Base-by-base conservation (phyloP, 2,888 invertebrate genomes). In the Tyria jacobaeae region DNA sequence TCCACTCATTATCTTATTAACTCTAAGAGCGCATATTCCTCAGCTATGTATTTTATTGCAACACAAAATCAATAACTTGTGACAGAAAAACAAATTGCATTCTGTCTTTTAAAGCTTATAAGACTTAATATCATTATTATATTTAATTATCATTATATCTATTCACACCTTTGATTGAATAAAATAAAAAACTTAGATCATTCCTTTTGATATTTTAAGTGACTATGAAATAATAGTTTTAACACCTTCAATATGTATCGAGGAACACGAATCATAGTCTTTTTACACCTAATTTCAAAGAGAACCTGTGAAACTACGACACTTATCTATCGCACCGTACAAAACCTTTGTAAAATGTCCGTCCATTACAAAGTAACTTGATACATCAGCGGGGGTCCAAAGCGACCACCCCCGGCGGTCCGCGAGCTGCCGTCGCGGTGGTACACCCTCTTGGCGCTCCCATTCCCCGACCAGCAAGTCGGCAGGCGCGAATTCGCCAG, bases 401-500 rank as follows among this genome's bases (percentile, higher is more conserved):
- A 88, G 84, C 83, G 82, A 50, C 80, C 86, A 35, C 88, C 91
- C 76, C 90, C 92, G 70, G 89, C 92, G 67, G 90, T 89, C 61
- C 84, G 87, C 60, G 95, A 96, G 85, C 95, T 96, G 95, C 97
- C 97, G 62, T 96, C 97, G 75, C 95, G 97, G 80, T 97, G 97
- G 97, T 98, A 97, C 95, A 98, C 97, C 70, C 96, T 98, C 82
- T 96, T 98, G 90, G 98, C 98, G 78, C 95, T 98, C 85, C 98
- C 98, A 78, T 98, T 98, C 94, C 97, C 98, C 84, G 98, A 98
- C 95, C 98, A 98, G 95, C 98, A 97, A 90, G 96, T 98, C 83
- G 98, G 97, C 79, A 94, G 97, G 84, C 95, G 98, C 71, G 97
- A 98, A 93, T 96, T 97, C 83, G 96, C 96, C 76, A 95, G 97